Base-by-base conservation (phyloP, 2,113 vertebrate genomes). In the Uria aalge region DNA sequence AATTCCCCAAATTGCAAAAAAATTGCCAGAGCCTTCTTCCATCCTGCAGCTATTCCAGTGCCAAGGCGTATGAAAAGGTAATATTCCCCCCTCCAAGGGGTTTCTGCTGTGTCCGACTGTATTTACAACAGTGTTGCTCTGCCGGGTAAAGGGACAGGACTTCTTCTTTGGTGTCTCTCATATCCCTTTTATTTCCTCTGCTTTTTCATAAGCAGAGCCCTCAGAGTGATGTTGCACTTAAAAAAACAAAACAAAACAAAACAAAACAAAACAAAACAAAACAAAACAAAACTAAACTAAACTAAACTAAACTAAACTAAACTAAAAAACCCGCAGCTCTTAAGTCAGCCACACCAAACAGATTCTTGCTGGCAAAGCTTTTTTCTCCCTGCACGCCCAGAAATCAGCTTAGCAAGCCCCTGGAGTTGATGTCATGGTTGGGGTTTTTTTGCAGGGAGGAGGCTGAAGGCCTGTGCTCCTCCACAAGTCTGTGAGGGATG, bases 381-480 rank as follows among this genome's bases (percentile, higher is more conserved):
- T 92, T 72, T 94, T 59, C 22, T 83, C 29, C 55, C n/a, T 79
- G 15, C 14, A 57, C 38, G 41, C 26, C 3, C 47, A 81, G 76
- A 80, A 92, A 87, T 91, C 47, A 69, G 43, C 43, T 89, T 69
- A 85, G 56, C 20, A 67, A 81, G 24, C 43, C 45, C 60, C 60
- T 43, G 47, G 68, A 91, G 40, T 12, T 74, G 38, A 66, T 81
- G 38, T n/a, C 5, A 43, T 10, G 4, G 30, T 15, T 9, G 29
- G 16, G 22, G 9, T 53, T n/a, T 73, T 47, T 67, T 32, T 57
- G 16, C 53, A 85, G n/a, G 16, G 52, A 32, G 75, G 45, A 76
- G 32, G 41, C 45, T 53, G 30, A 69, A 91, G 63, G 41, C 34
- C 45, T 40, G 9, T 74, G 90, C 96, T 96, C 85, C 81, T 92